Percentiles rank a stretch among this genome's conserved stretches.
These are phyloP conservation scores for Hermetia illucens DNA, from an alignment of 1,140 invertebrate species.

Conservation along the genomic window DNA sequence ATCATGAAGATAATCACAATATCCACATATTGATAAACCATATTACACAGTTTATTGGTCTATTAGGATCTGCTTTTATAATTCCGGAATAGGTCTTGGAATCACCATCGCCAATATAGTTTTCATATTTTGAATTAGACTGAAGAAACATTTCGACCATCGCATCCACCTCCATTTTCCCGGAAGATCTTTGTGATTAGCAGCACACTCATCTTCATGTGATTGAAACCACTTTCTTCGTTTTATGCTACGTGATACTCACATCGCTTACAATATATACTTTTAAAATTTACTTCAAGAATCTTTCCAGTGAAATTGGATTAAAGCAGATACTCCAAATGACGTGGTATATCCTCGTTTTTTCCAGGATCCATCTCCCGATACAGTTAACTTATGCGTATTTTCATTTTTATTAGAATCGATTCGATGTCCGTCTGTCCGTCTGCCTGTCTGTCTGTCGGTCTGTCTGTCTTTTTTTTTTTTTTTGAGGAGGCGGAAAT, in stretches of 20 bases:
- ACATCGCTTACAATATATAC: conserved; percentile 2
- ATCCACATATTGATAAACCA: conserved; percentile 20
- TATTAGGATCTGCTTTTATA: conserved; percentile 11
- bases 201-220: conserved; percentile 11
- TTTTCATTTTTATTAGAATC: no score
- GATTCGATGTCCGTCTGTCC: no score
- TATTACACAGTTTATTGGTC: conserved; percentile 17
- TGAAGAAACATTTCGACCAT: conserved; percentile 14
- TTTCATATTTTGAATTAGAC: conserved; percentile 10
- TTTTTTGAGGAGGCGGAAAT: no score
- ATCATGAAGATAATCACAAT: conserved; percentile 16
- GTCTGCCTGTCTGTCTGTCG: no score
- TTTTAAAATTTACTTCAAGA: conserved; percentile 6
- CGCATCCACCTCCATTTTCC: conserved; percentile 15
- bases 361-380: conserved; percentile 12
- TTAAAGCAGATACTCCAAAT: conserved; percentile 9
- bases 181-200: conserved; percentile 10
- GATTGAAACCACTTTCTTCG: not conserved
- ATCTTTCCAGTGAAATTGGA: conserved; percentile 11
- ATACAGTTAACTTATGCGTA: conserved; percentile 7
- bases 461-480: no score
- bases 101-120: conserved; percentile 16
- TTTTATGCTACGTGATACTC: not conserved
- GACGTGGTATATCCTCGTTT: conserved; percentile 10
- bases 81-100: conserved; percentile 12